Evolutionary conservation across 2,888 invertebrate species (phyloP), one percentile per base, ranked within the genome.

Genomic region (Steromphala cineraria): DNA sequence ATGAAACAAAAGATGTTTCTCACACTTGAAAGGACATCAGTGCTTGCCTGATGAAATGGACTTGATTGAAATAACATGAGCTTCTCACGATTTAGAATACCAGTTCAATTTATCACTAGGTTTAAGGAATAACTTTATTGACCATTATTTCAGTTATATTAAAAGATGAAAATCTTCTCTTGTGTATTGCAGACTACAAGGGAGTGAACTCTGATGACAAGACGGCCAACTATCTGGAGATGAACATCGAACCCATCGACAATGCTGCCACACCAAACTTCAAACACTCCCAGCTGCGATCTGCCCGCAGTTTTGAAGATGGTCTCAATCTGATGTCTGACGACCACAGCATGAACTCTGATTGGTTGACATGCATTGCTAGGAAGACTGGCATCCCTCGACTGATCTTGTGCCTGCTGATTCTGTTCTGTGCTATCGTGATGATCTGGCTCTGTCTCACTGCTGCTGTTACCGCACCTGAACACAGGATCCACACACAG

Each of bases 341-440:
- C 21, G 82, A 83, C n/a, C 74, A 56, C 17, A 80, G 75, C 53
- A 83, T 19, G 77, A 78, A 67, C 76, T 82, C 79, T 80, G 91
- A 91, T 80, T 91, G 90, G 92, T 82, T 92, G 82, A 85, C 89
- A 1, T 92, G 92, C 81, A 89, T 92, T 53, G 88, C 94, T 0
- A 91, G 92, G 67, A 94, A 94, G 86, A 94, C 94, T 0, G 94
- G 94, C n/a, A 91, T 94, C 78, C 94, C 95, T 0, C 92, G 94
- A 31, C 93, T 94, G 89, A 89, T 94, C 71, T 90, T 95, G 53
- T 91, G 93, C 24, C 87, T 93, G 52, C 92, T 94, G 2, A 92
- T 94, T 81, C 89, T 94, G 83, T 88, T 94, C 40, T 94, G 94
- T 28, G 93, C 94, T 76, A 85, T 94, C 71, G 92, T 94, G 31